Evolutionary conservation across 2,797 vertebrate species (phyloP).

Genomic region (Sylvia borin): DNA sequence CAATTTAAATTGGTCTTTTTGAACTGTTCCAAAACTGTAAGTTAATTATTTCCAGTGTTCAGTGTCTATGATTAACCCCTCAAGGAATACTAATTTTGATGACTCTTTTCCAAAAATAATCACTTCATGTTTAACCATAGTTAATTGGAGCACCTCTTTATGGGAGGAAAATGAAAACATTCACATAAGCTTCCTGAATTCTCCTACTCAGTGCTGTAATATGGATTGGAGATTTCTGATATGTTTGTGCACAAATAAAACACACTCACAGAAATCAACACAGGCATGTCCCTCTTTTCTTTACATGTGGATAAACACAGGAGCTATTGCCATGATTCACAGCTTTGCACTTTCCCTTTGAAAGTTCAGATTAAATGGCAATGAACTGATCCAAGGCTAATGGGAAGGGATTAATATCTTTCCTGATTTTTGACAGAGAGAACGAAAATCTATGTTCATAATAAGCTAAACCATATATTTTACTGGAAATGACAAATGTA

Average conservation of each 20-base stretch:
- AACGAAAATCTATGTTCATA: not conserved
- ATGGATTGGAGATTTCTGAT: not conserved
- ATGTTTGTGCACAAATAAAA: not conserved
- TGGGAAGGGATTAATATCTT: not conserved
- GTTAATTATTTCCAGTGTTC: not conserved
- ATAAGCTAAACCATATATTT: not conserved
- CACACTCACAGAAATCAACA: not conserved
- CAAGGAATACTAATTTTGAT: not conserved
- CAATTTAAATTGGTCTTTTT: not conserved
- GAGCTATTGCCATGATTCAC: not conserved
- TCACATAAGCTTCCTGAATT: not conserved
- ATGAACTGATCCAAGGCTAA: not conserved
- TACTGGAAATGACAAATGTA: not conserved
- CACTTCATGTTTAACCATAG: not conserved
- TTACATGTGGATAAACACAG: not conserved
- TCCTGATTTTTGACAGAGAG: not conserved
- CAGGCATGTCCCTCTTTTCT: not conserved
- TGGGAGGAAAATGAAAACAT: not conserved
- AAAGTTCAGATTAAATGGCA: not conserved
- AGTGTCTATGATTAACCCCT: not conserved
- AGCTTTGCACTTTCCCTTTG: not conserved
- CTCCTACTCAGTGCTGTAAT: not conserved
- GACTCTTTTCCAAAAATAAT: not conserved
- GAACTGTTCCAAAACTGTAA: not conserved
- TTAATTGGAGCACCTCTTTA: not conserved